phyloP scores from a whole-genome alignment of 2,797 vertebrate species.

The Dendrocincla fuliginosa region DNA sequence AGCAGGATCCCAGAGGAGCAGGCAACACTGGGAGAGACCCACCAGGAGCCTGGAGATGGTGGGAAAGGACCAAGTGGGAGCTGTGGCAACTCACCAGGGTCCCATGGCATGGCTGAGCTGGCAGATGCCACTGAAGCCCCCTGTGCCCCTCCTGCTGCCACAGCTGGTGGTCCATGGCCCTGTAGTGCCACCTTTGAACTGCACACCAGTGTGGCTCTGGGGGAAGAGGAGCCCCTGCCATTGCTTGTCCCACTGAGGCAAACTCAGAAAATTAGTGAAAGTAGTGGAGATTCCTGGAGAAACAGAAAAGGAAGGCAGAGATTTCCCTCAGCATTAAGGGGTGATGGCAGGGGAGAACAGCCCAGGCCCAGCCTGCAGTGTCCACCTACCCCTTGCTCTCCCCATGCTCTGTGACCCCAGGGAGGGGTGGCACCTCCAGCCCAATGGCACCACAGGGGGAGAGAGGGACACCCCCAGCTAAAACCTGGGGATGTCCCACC shows the following conservation, averaged over 20 bases:
- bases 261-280: not conserved
- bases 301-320: not conserved
- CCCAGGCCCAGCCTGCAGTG: not conserved
- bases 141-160: not conserved
- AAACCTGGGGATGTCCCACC: not conserved
- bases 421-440: not conserved
- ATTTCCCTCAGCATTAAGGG: accelerated
- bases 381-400: not conserved
- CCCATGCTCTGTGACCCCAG: accelerated
- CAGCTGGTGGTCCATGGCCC: accelerated
- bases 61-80: not conserved
- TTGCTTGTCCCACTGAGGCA: not conserved
- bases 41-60: accelerated
- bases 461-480: accelerated
- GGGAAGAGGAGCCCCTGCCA: not conserved
- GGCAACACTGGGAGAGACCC: not conserved
- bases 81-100: not conserved
- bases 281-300: not conserved
- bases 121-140: accelerated
- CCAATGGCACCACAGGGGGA: accelerated
- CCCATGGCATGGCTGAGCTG: accelerated
- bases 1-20: accelerated
- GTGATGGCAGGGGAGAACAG: not conserved
- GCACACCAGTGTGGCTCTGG: accelerated
- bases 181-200: not conserved